phyloP scores from a whole-genome alignment of 2,888 invertebrate genomes.

The Smittia aterrima region DNA sequence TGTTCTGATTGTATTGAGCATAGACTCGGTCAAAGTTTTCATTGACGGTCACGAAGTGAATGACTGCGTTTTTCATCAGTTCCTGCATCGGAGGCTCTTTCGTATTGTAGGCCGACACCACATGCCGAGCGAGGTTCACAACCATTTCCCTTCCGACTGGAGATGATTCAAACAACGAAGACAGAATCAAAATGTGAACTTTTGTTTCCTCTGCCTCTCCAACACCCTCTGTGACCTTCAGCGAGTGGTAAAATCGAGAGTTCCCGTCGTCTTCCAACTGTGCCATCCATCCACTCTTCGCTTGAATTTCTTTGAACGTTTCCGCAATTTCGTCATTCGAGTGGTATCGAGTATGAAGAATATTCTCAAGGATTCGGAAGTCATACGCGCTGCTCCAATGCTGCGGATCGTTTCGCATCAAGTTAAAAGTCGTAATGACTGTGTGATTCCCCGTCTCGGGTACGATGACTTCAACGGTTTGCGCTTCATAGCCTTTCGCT shows the following conservation, averaged over 20 bases:
- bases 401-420: constrained; percentile 75
- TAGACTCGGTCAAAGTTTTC: constrained; percentile 48
- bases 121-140: constrained; percentile 77
- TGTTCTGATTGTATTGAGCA: constrained; percentile 49
- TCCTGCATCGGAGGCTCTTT: constrained; percentile 65
- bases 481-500: constrained; percentile 66
- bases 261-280: constrained; percentile 70
- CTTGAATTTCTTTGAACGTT: constrained; percentile 67
- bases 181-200: constrained; percentile 78
- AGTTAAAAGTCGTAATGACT: constrained; percentile 69
- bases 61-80: constrained; percentile 68
- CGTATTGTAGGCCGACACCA: constrained; percentile 68
- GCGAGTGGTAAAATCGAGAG: constrained; percentile 64
- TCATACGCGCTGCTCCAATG: constrained; percentile 85
- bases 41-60: constrained; percentile 73
- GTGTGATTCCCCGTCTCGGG: constrained; percentile 57
- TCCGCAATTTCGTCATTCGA: constrained; percentile 63
- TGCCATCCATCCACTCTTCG: constrained; percentile 64
- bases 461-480: constrained; percentile 56
- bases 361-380: constrained; percentile 67
- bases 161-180: constrained; percentile 77
- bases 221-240: constrained; percentile 73
- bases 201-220: constrained; percentile 71
- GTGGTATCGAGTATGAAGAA: constrained; percentile 65
- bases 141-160: constrained; percentile 82